Conservation (phyloP, 1,140 invertebrate species). For the Trichonephila inaurata region DNA sequence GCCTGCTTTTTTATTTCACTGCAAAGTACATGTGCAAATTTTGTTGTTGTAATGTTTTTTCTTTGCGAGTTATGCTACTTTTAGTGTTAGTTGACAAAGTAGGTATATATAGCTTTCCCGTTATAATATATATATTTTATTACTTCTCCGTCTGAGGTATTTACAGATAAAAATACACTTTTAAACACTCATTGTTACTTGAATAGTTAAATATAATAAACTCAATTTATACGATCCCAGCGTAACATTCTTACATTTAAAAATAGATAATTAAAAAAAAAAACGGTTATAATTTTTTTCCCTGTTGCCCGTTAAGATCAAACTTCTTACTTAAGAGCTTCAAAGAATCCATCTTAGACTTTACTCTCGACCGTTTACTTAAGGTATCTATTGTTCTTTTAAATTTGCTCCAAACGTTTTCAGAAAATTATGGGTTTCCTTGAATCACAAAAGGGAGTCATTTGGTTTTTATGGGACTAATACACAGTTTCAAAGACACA, state of each 20-base stretch:
- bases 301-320: neutral
- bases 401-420: neutral
- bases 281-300: neutral
- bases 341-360: neutral
- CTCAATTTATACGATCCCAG: neutral
- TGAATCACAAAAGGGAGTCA: neutral
- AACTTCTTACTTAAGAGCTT: neutral
- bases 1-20: no score
- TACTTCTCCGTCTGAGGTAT: no score
- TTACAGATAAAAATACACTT: no score
- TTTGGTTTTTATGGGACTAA: neutral
- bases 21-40: no score
- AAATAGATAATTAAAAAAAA: neutral
- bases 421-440: constrained; percentile 6
- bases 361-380: neutral
- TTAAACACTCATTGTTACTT: neutral
- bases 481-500: neutral
- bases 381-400: constrained; percentile 26
- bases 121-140: no score
- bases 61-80: no score
- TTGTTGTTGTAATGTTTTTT: no score
- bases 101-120: no score
- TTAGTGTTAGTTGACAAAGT: no score
- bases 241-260: neutral
- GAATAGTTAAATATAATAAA: neutral